A percentile compares a stretch with the other conserved stretches of the same genome.
phyloP scores from a whole-genome alignment of 2,113 vertebrate genomes.

The Anoplopoma fimbria region DNA sequence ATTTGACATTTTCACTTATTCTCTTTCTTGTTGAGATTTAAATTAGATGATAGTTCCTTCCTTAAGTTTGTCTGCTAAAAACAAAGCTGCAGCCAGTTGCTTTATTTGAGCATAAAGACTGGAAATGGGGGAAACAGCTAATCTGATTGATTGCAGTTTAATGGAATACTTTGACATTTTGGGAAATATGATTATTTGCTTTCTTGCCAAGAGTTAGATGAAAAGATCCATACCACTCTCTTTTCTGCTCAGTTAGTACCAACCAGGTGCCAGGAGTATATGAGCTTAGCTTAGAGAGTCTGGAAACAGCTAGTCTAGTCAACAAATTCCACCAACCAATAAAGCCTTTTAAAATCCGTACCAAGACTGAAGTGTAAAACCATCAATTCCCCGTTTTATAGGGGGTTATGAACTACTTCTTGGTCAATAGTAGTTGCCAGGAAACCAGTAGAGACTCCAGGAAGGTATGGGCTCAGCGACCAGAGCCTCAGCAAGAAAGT shows the following conservation, averaged over 20 bases:
- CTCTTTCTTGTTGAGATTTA: background rate
- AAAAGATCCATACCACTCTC: background rate
- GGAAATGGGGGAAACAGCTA: background rate
- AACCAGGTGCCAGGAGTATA: background rate
- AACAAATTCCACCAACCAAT: background rate
- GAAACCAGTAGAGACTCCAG: background rate
- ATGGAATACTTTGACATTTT: background rate
- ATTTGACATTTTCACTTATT: background rate
- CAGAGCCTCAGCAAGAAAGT: background rate
- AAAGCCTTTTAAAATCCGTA: background rate
- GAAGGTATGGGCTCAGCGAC: background rate
- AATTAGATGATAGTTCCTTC: background rate
- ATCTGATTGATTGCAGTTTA: background rate
- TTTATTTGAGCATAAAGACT: background rate
- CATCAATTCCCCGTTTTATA: background rate
- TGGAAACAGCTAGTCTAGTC: background rate
- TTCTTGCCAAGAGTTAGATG: background rate
- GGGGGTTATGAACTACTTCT: background rate
- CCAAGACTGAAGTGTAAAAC: background rate
- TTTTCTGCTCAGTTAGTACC: background rate
- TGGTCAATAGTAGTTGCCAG: background rate
- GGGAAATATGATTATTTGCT: background rate
- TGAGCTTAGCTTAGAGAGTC: conserved; percentile 1
- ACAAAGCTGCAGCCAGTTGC: background rate
- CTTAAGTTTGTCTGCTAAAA: background rate